Percentiles rank a stretch among this genome's conserved stretches.
Conservation (phyloP, 2,113 vertebrate species). For the Aegotheles bennettii region DNA sequence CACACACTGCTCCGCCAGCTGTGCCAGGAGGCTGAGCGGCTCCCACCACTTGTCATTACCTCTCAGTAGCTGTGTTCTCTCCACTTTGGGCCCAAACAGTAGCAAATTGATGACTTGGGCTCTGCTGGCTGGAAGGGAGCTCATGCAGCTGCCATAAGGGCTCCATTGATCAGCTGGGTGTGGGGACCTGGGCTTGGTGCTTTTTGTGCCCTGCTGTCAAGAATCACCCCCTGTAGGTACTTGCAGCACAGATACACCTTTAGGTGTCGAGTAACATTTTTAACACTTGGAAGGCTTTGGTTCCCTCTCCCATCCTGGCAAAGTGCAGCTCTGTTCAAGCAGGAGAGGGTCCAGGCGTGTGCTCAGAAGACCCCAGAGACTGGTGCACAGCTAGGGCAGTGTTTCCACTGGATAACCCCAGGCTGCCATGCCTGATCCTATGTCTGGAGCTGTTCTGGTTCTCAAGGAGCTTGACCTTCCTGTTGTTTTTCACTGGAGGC, state of each 20-base stretch:
- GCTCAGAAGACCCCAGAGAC: neutral
- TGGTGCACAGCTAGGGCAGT: neutral
- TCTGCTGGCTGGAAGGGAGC: neutral
- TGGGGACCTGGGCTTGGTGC: accelerated
- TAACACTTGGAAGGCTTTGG: neutral
- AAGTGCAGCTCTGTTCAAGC: neutral
- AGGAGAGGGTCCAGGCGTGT: neutral
- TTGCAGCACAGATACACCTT: neutral
- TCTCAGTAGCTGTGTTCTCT: neutral
- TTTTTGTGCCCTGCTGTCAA: neutral
- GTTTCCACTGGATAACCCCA: neutral
- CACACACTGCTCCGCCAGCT: accelerated
- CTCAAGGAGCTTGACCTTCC: neutral
- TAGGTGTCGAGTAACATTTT: neutral
- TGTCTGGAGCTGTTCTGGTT: neutral
- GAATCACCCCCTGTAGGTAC: neutral
- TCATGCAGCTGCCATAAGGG: neutral
- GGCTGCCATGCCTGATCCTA: neutral
- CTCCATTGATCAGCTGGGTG: neutral
- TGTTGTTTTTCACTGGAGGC: neutral
- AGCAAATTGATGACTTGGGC: neutral
- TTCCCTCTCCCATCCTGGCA: neutral
- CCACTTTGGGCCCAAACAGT: neutral
- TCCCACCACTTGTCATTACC: neutral
- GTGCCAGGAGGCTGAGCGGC: neutral